phyloP scores from a whole-genome alignment of 1,140 invertebrate species.

The Bathynomus jamesi region DNA sequence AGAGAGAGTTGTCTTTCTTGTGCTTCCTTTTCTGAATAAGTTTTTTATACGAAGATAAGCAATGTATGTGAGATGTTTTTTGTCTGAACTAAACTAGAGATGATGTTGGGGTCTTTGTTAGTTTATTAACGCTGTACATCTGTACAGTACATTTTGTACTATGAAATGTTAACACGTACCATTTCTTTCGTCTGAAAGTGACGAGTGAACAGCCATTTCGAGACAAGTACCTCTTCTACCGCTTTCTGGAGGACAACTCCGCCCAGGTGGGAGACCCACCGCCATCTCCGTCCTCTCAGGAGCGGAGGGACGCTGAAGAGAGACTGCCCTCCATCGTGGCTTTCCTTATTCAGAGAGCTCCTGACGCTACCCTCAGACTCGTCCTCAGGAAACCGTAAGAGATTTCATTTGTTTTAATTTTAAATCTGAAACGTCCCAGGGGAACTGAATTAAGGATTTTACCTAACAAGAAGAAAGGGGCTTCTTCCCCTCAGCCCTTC shows the following conservation, averaged over 20 bases:
- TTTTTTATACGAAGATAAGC: too few relatives aligned
- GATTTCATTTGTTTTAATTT: neutral
- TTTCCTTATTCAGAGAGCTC: conserved; percentile 54
- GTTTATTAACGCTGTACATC: too few relatives aligned
- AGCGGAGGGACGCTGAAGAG: conserved; percentile 57
- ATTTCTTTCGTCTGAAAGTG: conserved; percentile 53
- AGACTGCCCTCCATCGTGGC: conserved; percentile 59
- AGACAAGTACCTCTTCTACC: conserved; percentile 75
- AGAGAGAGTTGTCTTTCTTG: too few relatives aligned
- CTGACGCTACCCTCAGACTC: conserved; percentile 68
- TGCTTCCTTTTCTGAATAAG: too few relatives aligned
- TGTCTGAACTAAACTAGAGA: too few relatives aligned
- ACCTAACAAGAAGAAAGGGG: too few relatives aligned
- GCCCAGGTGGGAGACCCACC: conserved; percentile 39
- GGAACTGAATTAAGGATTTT: too few relatives aligned
- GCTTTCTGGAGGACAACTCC: conserved; percentile 63
- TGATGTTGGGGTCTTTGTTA: too few relatives aligned
- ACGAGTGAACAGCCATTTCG: conserved; percentile 70
- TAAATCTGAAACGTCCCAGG: neutral
- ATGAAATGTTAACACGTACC: neutral
- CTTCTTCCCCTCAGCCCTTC: too few relatives aligned
- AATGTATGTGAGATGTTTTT: too few relatives aligned
- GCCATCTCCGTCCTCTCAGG: conserved; percentile 44
- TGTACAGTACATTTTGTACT: too few relatives aligned
- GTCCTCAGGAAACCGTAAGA: conserved; percentile 72